A percentile compares a stretch with the other conserved stretches of the same genome.
Conservation (phyloP, 2,113 vertebrate species). For the Tylochromis polylepis region DNA sequence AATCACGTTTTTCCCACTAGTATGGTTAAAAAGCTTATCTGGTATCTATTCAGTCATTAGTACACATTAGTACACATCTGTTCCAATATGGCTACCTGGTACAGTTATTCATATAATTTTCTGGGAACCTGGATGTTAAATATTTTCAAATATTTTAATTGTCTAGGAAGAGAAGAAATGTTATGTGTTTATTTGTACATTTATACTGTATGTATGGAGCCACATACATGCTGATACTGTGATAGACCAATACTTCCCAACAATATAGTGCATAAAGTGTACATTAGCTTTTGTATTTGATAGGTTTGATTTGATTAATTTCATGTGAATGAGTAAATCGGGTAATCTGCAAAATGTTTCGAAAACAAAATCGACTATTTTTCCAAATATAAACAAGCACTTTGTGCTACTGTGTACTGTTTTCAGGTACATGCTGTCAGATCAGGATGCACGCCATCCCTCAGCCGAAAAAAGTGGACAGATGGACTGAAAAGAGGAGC, state of each 20-base stretch:
- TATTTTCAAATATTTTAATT: neutral
- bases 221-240: neutral
- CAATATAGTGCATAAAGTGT: neutral
- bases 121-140: neutral
- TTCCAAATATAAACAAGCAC: neutral
- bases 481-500: slow-evolving; percentile 89
- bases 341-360: neutral
- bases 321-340: neutral
- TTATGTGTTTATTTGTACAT: neutral
- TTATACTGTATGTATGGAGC: too few relatives aligned
- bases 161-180: neutral
- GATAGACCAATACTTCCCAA: neutral
- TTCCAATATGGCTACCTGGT: neutral
- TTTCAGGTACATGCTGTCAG: slow-evolving; percentile 56
- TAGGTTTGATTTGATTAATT: neutral
- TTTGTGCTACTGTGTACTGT: neutral
- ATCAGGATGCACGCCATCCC: slow-evolving; percentile 71
- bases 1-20: neutral
- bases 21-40: neutral
- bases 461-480: slow-evolving; percentile 77
- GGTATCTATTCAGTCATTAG: neutral
- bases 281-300: neutral
- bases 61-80: neutral
- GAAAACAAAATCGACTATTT: neutral
- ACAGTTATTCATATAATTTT: neutral